Base-by-base conservation (phyloP, 2,888 invertebrate genomes). In the Eupithecia insigniata region DNA sequence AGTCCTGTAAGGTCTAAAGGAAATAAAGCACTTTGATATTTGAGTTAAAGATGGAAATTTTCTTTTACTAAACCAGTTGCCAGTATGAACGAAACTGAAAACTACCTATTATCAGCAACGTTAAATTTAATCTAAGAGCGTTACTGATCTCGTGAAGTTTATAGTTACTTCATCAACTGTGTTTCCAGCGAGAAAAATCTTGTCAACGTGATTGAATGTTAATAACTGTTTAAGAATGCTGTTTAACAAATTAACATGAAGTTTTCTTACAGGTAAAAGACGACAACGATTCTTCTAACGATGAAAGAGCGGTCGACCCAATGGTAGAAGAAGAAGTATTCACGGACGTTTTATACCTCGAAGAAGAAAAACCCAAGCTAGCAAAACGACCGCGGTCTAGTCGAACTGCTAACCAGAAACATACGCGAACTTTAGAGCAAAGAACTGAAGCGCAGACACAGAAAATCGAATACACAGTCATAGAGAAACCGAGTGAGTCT, bases 311-410 rank as follows among this genome's bases (percentile, higher is more conserved):
- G 0, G 78, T 65, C 0, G 75, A 79, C 10, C 14, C 51, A 14
- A 10, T 28, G 0, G n/a, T n/a, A n/a, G 78, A 79, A 0, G 80
- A 82, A 3, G 80, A 81, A 10, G 61, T 75, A 0, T 87, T 77
- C 78, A 85, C 88, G 0, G 89, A 89, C 73, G 79, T 89, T 0
- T 80, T 89, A 0, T 89, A 89, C 55, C 77, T 89, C 0, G 87
- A 88, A 10, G 83, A 84, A 0, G 83, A 83, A 10, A 61, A 55
- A 51, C 60, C 26, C 1, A 74, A 60, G 18, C 22, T 60, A n/a
- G 1, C 67, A 55, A 67, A 32, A 28, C 18, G 64, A 26, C 5
- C 34, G 22, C 12, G 36, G 0, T 1, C 26, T 1, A 2, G 64
- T 34, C 64, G 36, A 26, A 64, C 22, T 12, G 3, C 36, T 1